Conservation (phyloP, 1,140 invertebrate genomes). For the Sarcophaga peregrina region DNA sequence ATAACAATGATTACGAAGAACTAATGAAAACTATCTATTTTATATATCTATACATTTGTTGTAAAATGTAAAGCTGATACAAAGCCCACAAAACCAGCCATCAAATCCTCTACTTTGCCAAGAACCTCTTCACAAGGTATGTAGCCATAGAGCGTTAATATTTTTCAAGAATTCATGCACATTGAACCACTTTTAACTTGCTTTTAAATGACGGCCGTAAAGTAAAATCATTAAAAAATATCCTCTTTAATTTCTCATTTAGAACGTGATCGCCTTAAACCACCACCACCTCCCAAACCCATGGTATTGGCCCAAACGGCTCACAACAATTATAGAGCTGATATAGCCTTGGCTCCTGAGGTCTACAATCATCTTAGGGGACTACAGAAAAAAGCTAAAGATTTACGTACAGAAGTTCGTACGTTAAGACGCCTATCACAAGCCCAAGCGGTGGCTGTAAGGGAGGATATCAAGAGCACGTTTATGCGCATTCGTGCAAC, state of each 20-base stretch:
- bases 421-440: conserved; percentile 89
- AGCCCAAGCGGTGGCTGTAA: conserved; percentile 88
- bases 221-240: background rate
- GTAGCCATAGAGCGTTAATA: conserved; percentile 38
- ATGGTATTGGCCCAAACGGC: conserved; percentile 73
- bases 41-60: conserved; percentile 8
- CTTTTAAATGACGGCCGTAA: background rate
- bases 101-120: conserved; percentile 92
- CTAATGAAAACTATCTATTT: conserved; percentile 11
- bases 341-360: conserved; percentile 78
- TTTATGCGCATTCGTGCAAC: conserved; percentile 85
- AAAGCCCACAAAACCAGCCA: conserved; percentile 93
- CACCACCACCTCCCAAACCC: conserved; percentile 86
- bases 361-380: conserved; percentile 87
- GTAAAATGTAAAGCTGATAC: conserved; percentile 77
- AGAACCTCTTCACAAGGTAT: conserved; percentile 94
- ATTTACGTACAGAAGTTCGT: conserved; percentile 86
- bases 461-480: conserved; percentile 90
- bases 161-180: background rate
- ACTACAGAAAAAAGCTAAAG: conserved; percentile 90
- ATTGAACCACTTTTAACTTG: background rate
- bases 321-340: conserved; percentile 72
- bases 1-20: conserved; percentile 5
- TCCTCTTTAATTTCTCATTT: background rate
- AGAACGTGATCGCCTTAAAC: conserved; percentile 86